Percentiles rank a stretch among this genome's conserved stretches.
These are phyloP conservation scores for Eudyptes chrysolophus DNA, from an alignment of 2,113 vertebrate species.

Conservation along the genomic window DNA sequence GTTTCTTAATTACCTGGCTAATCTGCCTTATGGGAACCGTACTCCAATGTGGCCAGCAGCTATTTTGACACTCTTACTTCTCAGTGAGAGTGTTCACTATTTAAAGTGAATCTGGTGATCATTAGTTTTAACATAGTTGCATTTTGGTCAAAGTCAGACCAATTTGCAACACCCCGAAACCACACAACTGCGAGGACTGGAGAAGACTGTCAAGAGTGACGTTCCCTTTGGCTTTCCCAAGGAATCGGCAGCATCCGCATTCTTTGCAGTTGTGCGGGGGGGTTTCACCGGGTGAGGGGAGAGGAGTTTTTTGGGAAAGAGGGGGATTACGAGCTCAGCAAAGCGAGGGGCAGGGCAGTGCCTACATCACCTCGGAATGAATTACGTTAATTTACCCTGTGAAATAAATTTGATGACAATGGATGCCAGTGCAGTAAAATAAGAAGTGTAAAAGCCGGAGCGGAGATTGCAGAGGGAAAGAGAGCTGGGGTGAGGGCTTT, in stretches of 20 bases:
- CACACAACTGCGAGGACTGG: not conserved
- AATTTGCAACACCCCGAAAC: not conserved
- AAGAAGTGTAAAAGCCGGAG: rapidly evolving
- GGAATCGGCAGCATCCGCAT: not conserved
- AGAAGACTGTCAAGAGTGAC: rapidly evolving
- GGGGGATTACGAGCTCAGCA: not conserved
- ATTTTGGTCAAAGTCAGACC: not conserved
- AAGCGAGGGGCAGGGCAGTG: not conserved
- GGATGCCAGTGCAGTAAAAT: not conserved
- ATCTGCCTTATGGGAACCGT: not conserved
- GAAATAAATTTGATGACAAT: not conserved
- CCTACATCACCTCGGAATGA: not conserved
- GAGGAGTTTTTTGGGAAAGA: not conserved
- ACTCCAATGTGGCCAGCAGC: not conserved
- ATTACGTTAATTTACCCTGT: not conserved
- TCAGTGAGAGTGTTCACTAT: not conserved
- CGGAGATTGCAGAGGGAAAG: not conserved
- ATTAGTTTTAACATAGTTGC: not conserved
- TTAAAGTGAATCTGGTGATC: not conserved
- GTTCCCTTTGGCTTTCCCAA: not conserved
- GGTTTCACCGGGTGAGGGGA: rapidly evolving
- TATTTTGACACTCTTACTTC: not conserved
- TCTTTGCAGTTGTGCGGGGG: rapidly evolving
- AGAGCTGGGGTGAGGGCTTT: not conserved
- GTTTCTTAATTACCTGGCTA: not conserved